A percentile compares a stretch with the other conserved stretches of the same genome.
phyloP scores from a whole-genome alignment of 2,888 invertebrate genomes.

The Stenurella melanura region DNA sequence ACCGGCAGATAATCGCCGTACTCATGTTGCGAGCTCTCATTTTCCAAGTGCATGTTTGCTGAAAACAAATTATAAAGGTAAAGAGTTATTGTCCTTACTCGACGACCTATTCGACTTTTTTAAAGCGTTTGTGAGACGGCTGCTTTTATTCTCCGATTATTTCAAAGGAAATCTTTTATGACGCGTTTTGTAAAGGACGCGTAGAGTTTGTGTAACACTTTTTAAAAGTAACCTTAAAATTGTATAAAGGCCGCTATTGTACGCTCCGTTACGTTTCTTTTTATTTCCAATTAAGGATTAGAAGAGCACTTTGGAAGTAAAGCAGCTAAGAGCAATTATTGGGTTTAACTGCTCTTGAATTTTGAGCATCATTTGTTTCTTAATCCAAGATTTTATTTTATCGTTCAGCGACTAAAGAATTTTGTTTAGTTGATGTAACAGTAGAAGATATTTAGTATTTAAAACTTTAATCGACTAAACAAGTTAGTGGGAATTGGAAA shows the following conservation, averaged over 20 bases:
- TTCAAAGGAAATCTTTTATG: constrained; percentile 14
- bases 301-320: neutral
- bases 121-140: neutral
- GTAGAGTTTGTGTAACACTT: constrained; percentile 8
- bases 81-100: constrained; percentile 15
- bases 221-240: constrained; percentile 15
- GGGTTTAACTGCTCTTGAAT: neutral
- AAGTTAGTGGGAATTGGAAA: too few relatives aligned
- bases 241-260: constrained; percentile 12
- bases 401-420: too few relatives aligned
- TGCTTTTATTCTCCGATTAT: constrained; percentile 4
- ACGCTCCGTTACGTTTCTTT: constrained; percentile 5
- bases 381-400: too few relatives aligned
- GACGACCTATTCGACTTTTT: constrained; percentile 10
- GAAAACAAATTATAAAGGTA: constrained; percentile 20
- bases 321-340: neutral
- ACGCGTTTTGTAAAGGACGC: neutral
- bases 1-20: neutral
- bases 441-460: too few relatives aligned
- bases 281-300: neutral
- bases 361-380: neutral
- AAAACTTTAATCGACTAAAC: too few relatives aligned
- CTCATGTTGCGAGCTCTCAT: neutral
- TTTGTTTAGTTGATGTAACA: too few relatives aligned
- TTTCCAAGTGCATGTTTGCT: neutral